A percentile compares a stretch with the other conserved stretches of the same genome.
Evolutionary conservation across 2,888 invertebrate species (phyloP).

Genomic region (Acleris literana): DNA sequence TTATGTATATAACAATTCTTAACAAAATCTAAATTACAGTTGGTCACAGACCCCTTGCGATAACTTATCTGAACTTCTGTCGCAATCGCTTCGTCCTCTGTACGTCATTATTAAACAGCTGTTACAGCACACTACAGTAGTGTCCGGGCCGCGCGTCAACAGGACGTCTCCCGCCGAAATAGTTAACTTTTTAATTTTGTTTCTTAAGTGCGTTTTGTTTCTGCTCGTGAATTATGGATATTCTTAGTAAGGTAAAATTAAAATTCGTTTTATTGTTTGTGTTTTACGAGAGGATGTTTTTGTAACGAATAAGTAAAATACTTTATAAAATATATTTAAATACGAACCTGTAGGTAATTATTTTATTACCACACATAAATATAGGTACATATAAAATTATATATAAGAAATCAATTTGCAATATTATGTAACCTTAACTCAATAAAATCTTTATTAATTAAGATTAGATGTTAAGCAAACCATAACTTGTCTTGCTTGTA

Average conservation of each 20-base stretch:
- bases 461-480: no score
- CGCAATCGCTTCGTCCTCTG: slow-evolving; percentile 36
- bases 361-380: neutral
- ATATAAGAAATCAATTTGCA: no score
- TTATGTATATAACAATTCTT: no score
- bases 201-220: slow-evolving; percentile 34
- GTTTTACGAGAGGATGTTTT: slow-evolving; percentile 37
- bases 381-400: neutral
- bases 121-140: slow-evolving; percentile 11
- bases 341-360: neutral
- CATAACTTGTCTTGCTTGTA: no score
- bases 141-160: slow-evolving; percentile 15
- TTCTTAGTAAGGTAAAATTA: slow-evolving; percentile 43
- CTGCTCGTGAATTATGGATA: slow-evolving; percentile 40
- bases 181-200: slow-evolving; percentile 14
- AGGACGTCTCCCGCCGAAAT: slow-evolving; percentile 39
- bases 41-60: slow-evolving; percentile 30
- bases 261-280: slow-evolving; percentile 12
- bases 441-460: no score
- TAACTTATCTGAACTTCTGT: slow-evolving; percentile 30
- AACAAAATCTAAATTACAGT: slow-evolving; percentile 23
- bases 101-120: slow-evolving; percentile 25
- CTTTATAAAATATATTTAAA: neutral
- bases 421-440: no score
- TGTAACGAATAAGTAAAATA: neutral